A percentile compares a stretch with the other conserved stretches of the same genome.
Conservation (phyloP, 2,113 vertebrate genomes). For the Oreochromis niloticus region DNA sequence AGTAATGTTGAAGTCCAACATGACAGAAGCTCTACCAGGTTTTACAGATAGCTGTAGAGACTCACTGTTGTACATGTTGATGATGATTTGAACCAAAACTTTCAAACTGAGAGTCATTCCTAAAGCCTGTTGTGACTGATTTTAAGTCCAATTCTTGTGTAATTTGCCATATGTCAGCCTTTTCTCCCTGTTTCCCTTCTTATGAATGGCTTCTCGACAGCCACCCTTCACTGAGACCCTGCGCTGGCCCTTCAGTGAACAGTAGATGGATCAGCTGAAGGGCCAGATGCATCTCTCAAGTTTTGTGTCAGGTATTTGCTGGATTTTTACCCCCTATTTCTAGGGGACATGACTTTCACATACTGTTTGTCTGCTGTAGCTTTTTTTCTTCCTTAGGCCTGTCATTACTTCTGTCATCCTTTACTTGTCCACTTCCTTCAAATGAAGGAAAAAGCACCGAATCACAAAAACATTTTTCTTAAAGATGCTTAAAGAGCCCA, state of each 20-base stretch:
- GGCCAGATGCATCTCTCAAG: neutral
- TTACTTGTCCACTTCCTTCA: neutral
- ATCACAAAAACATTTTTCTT: neutral
- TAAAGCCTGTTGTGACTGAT: neutral
- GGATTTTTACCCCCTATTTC: neutral
- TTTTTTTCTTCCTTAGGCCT: fast-evolving
- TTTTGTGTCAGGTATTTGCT: neutral
- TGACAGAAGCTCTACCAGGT: neutral
- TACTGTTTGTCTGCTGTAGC: neutral
- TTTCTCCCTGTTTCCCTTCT: neutral
- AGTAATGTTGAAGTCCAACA: neutral
- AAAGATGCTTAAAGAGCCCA: neutral
- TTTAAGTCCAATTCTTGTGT: neutral
- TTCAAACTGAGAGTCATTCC: neutral
- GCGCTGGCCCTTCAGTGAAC: neutral
- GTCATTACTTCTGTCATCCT: neutral
- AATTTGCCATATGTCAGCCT: neutral
- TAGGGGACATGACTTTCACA: neutral
- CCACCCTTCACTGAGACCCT: neutral
- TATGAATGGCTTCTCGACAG: neutral
- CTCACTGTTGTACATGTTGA: neutral
- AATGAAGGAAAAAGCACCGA: neutral
- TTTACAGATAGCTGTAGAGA: neutral
- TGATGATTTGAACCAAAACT: neutral
- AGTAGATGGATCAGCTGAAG: neutral